phyloP scores from a whole-genome alignment of 2,797 vertebrate genomes.

The Schizopygopsis malacanthus region DNA sequence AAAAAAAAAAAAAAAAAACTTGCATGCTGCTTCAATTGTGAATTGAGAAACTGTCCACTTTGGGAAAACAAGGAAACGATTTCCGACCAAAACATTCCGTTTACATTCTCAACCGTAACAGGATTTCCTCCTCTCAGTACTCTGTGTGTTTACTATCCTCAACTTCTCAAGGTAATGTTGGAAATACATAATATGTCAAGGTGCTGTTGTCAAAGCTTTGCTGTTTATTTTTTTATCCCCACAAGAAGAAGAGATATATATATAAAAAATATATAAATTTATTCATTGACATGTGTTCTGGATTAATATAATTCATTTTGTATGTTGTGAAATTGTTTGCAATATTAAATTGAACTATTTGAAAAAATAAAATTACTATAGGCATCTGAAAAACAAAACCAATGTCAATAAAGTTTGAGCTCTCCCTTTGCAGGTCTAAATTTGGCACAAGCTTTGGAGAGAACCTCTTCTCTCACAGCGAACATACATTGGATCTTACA shows the following conservation, averaged over 20 bases:
- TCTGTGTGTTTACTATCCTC: conserved; percentile 99
- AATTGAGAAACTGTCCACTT: conserved; percentile 97
- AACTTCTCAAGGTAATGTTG: conserved; percentile 97
- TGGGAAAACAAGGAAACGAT: conserved; percentile 81
- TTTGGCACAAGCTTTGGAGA: conserved; percentile 54
- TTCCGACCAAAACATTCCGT: conserved; percentile 97
- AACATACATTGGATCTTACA: conserved; percentile 25
- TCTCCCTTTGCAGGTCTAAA: conserved; percentile 71
- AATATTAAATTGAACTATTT: conserved; percentile 96
- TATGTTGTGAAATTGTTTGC: conserved; percentile 99
- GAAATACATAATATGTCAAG: conserved; percentile 99
- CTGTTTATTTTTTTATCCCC: conserved; percentile 94
- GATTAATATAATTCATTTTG: conserved; percentile 92
- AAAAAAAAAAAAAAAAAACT: conserved; percentile 84
- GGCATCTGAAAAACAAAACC: conserved; percentile 91
- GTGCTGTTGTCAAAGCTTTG: conserved; percentile 99
- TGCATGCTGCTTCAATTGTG: conserved; percentile 99
- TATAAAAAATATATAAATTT: conserved; percentile 74
- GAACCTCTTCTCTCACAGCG: conserved; percentile 26
- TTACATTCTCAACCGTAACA: conserved; percentile 98
- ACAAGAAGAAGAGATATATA: conserved; percentile 82
- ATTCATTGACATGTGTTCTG: conserved; percentile 89
- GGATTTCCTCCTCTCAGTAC: conserved; percentile 94
- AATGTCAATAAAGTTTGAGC: conserved; percentile 85
- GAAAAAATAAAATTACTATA: conserved; percentile 93